Evolutionary conservation across 2,113 vertebrate species (phyloP).

Genomic region (Rallus limicola): DNA sequence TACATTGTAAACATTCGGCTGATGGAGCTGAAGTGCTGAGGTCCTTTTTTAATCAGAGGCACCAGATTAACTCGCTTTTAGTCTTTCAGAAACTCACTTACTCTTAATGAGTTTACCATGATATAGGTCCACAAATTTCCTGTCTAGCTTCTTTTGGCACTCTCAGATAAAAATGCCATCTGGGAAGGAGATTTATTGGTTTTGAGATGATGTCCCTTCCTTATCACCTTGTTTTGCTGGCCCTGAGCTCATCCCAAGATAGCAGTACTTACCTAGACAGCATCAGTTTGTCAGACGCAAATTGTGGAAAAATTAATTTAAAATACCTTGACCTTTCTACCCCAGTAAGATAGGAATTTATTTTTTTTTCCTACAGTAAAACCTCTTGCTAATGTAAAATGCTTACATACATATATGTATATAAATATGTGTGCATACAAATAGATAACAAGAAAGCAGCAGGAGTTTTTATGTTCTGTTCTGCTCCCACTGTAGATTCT

Average conservation of each 20-base stretch:
- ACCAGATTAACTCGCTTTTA: conserved; percentile 54
- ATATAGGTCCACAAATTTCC: conserved; percentile 61
- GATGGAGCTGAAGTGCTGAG: conserved; percentile 33
- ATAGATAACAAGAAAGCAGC: background rate
- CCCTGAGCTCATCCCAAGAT: conserved; percentile 55
- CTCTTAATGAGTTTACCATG: conserved; percentile 45
- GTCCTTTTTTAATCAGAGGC: conserved; percentile 51
- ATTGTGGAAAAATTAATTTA: conserved; percentile 45
- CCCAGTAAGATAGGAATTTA: background rate
- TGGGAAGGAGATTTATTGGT: conserved; percentile 63
- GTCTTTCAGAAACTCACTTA: conserved; percentile 66
- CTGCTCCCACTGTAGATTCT: background rate
- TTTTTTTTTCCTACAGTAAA: background rate
- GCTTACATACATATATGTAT: background rate
- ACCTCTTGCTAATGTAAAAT: background rate
- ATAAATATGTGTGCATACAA: background rate
- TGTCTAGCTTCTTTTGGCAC: conserved; percentile 62
- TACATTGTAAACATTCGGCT: conserved; percentile 27
- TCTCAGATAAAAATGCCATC: conserved; percentile 68
- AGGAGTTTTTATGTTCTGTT: background rate
- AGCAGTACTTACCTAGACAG: conserved; percentile 15
- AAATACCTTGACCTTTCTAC: conserved; percentile 36
- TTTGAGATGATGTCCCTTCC: conserved; percentile 32
- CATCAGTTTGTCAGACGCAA: conserved; percentile 22
- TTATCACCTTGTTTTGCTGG: conserved; percentile 63